phyloP scores from a whole-genome alignment of 2,888 invertebrate species.

The Eupelmus urozonus region DNA sequence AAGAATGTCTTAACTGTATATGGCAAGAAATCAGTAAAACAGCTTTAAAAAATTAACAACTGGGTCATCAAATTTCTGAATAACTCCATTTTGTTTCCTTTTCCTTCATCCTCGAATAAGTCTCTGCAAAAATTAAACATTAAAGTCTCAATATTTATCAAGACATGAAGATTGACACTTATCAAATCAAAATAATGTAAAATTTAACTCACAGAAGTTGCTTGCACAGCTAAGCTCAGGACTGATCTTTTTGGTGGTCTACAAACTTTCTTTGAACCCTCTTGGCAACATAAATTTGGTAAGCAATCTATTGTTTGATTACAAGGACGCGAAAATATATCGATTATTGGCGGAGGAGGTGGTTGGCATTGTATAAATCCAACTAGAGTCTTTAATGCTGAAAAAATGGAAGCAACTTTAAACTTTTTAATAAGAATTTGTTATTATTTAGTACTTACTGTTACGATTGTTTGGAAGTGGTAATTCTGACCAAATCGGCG shows the following conservation, averaged over 20 bases:
- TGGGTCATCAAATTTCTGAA: constrained; percentile 30
- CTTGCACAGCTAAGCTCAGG: constrained; percentile 82
- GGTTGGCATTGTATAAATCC: constrained; percentile 87
- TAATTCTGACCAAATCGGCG: constrained; percentile 81
- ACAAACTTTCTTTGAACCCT: constrained; percentile 85
- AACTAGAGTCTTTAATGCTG: constrained; percentile 67
- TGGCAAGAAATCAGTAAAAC: constrained; percentile 67
- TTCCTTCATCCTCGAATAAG: constrained; percentile 58
- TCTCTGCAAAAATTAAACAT: constrained; percentile 54
- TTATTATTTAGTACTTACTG: constrained; percentile 25
- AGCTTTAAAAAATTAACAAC: constrained; percentile 58
- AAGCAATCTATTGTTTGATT: constrained; percentile 86
- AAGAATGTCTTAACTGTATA: constrained; percentile 65
- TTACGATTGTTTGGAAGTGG: constrained; percentile 82
- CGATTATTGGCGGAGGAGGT: constrained; percentile 83
- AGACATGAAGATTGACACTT: not conserved
- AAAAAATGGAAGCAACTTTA: too few relatives aligned
- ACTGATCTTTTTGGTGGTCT: constrained; percentile 86
- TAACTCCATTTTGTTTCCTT: not conserved
- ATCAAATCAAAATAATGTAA: not conserved
- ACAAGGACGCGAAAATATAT: constrained; percentile 85
- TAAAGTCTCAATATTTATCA: not conserved
- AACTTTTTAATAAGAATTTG: constrained; percentile 2
- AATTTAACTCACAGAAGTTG: constrained; percentile 79
- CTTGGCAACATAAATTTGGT: constrained; percentile 89